A percentile compares a stretch with the other conserved stretches of the same genome.
phyloP scores from a whole-genome alignment of 2,113 vertebrate genomes.

The Neotragus moschatus region DNA sequence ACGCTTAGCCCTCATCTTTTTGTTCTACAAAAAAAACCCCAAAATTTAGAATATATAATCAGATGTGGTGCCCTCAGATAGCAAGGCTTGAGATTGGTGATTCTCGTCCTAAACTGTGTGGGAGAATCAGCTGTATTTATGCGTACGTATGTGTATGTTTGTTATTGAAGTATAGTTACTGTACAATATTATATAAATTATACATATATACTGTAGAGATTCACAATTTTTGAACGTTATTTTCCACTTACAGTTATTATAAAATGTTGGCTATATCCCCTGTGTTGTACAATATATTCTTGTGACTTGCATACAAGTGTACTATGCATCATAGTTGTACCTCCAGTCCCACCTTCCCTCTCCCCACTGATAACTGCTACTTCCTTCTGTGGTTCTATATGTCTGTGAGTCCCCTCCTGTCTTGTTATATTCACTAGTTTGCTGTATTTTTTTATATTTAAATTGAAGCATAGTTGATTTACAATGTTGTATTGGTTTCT shows the following conservation, averaged over 20 bases:
- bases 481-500: not conserved
- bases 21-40: not conserved
- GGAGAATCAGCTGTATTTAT: not conserved
- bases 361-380: not conserved
- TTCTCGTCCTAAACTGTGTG: not conserved
- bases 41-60: not conserved
- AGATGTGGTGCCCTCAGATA: not conserved
- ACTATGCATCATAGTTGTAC: not conserved
- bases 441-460: not conserved
- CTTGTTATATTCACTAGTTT: not conserved
- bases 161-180: not conserved
- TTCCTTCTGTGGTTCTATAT: not conserved
- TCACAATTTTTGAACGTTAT: not conserved
- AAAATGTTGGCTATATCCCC: not conserved
- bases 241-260: not conserved
- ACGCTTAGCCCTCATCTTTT: not conserved
- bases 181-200: not conserved
- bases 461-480: not conserved
- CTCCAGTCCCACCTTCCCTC: not conserved
- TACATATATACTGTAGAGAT: not conserved
- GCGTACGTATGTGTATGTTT: not conserved
- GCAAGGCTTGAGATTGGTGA: not conserved
- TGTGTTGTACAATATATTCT: not conserved
- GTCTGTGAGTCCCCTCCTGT: not conserved
- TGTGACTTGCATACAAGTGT: not conserved